These are phyloP conservation scores for Silurus asotus DNA, from an alignment of 2,113 vertebrate species.

Conservation along the genomic window DNA sequence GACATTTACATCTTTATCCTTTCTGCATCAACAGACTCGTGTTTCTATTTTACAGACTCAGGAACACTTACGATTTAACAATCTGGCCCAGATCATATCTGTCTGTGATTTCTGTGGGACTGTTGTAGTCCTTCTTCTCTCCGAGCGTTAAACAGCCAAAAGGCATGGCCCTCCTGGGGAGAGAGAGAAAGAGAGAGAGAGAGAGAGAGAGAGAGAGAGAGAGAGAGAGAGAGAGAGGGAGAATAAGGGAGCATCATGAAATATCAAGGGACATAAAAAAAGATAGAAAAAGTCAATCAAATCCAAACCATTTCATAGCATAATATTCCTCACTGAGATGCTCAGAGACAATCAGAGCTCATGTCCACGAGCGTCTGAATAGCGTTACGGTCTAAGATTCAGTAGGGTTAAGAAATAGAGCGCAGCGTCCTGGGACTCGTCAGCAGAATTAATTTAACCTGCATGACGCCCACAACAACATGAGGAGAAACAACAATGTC, in stretches of 20 bases:
- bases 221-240: not conserved
- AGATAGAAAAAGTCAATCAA: not conserved
- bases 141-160: conserved; percentile 97
- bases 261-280: not conserved
- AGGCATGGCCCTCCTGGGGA: conserved; percentile 87
- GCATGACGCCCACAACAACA: too few relatives aligned
- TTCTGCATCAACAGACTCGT: not conserved
- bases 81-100: conserved; percentile 98
- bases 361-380: not conserved
- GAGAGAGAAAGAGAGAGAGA: conserved; percentile 29
- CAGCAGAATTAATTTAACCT: conserved; percentile 3
- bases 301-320: not conserved
- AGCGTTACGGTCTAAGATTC: not conserved
- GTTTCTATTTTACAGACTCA: too few relatives aligned
- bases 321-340: not conserved
- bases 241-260: not conserved
- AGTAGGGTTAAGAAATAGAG: not conserved
- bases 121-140: conserved; percentile 98
- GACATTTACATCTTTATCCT: not conserved
- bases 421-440: not conserved
- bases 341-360: not conserved
- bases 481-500: not conserved
- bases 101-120: conserved; percentile 94
- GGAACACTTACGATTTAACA: conserved; percentile 92
- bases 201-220: conserved; percentile 3